phyloP scores from a whole-genome alignment of 1,140 invertebrate genomes.

The Solenopsis invicta region DNA sequence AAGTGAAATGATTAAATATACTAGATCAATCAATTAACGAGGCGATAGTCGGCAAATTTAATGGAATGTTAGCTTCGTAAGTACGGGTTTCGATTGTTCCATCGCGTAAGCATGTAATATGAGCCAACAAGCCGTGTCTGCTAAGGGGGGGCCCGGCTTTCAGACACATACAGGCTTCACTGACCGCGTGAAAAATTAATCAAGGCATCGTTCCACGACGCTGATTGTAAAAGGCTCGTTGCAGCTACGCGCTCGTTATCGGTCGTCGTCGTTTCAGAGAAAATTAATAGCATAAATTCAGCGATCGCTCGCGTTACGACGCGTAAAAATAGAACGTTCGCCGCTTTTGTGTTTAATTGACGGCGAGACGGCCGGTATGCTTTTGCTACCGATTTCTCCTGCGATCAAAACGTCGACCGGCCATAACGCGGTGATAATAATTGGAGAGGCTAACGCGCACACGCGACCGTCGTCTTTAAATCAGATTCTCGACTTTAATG shows the following conservation, averaged over 20 bases:
- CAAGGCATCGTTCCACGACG: conserved; percentile 79
- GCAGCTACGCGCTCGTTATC: conserved; percentile 41
- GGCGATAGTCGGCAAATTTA: conserved; percentile 64
- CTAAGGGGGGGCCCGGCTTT: conserved; percentile 76
- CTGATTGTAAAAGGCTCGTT: conserved; percentile 73
- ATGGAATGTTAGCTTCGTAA: conserved; percentile 74
- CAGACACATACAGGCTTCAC: conserved; percentile 72
- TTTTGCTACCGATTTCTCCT: neutral
- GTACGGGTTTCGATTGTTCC: conserved; percentile 82
- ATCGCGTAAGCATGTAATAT: conserved; percentile 85
- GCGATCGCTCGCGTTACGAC: conserved; percentile 6
- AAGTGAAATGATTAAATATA: conserved; percentile 18
- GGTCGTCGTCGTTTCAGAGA: neutral
- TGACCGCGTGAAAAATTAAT: conserved; percentile 85
- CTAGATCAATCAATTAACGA: conserved; percentile 23
- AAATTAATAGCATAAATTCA: conserved; percentile 49
- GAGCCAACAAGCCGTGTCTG: conserved; percentile 84
- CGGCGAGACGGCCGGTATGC: neutral
- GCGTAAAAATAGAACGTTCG: conserved; percentile 27
- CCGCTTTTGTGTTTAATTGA: conserved; percentile 34
- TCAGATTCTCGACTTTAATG: conserved; percentile 35
- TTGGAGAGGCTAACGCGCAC: neutral
- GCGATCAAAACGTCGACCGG: conserved; percentile 15
- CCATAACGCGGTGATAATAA: conserved; percentile 39
- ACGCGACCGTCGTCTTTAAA: conserved; percentile 13